A percentile compares a stretch with the other conserved stretches of the same genome.
Conservation (phyloP, 2,888 invertebrate species). For the Xestia rhomboidea region DNA sequence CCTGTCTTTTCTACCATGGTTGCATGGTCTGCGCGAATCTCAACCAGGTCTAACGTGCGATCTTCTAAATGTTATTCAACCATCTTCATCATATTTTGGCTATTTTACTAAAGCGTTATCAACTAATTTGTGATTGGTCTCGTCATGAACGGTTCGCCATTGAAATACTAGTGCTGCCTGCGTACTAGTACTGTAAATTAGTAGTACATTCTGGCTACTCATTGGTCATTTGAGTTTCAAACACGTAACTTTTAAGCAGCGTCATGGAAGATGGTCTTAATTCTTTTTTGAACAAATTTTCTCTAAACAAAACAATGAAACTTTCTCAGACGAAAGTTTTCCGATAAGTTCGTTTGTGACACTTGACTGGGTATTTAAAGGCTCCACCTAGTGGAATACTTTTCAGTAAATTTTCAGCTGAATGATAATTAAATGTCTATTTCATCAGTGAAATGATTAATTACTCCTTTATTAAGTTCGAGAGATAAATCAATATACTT, state of each 20-base stretch:
- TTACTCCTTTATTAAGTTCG: not conserved
- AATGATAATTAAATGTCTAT: not conserved
- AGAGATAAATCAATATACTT: slow-evolving; percentile 3
- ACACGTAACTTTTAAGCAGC: not conserved
- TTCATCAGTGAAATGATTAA: slow-evolving; percentile 34
- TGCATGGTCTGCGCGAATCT: no score
- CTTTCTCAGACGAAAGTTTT: not conserved
- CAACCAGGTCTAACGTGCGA: no score
- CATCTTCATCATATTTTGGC: no score
- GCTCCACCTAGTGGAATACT: not conserved
- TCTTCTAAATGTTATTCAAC: no score
- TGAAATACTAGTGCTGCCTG: no score
- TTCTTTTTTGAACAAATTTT: not conserved
- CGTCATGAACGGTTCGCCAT: no score
- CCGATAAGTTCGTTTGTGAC: slow-evolving; percentile 8
- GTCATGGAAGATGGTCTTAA: not conserved
- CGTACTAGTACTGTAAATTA: no score
- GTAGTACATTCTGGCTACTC: no score
- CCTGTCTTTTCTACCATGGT: no score
- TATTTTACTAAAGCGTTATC: no score
- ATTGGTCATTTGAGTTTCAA: no score
- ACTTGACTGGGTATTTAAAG: slow-evolving; percentile 5
- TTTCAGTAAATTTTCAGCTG: slow-evolving; percentile 10
- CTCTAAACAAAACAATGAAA: not conserved
- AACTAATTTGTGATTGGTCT: no score